Evolutionary conservation across 2,888 invertebrate species (phyloP), one percentile per base, ranked within the genome.

Genomic region (Pristionchus arcanus): DNA sequence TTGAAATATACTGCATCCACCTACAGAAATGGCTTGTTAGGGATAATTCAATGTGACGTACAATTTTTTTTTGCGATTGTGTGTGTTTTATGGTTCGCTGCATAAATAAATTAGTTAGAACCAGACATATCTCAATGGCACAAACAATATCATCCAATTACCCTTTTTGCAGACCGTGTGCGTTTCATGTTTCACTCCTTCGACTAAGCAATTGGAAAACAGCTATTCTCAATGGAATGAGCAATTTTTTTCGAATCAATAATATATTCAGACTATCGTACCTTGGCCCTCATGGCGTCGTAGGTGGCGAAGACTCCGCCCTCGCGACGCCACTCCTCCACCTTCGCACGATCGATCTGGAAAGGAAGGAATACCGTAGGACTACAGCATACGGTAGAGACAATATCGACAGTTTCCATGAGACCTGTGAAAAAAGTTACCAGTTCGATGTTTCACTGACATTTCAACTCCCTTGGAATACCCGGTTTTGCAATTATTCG

Each of bases 261-360:
- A 42, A 42, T 11, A 42, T 0, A 16, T 1, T 21, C 34, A 19
- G 53, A 1, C 34, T 31, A 84, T 59, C 66, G 68, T 87, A 87
- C 87, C 87, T 87, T 87, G 53, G 74, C 71, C 11, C 21, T 87
- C 87, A 87, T 87, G 0, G 74, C 87, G 19, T 7, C 55, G 31
- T 88, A 59, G 7, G 87, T 88, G 42, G 74, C 74, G 55, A 88
- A 28, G 21, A 88, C 87, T 49, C 87, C 87, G 25, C 74, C 87
- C 55, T 31, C 53, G 21, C 87, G 71, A 34, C 87, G 55, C 87
- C 87, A 88, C 37, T 71, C 74, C 74, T 88, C 87, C 9, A 88
- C 25, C 21, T 19, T 55, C 31, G 5, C 4, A 28, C 55, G 49
- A 28, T 88, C 87, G 31, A 88, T 59, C 87, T 88, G 53, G 2